phyloP scores from a whole-genome alignment of 2,113 vertebrate species.

The Brevimyrus niger region DNA sequence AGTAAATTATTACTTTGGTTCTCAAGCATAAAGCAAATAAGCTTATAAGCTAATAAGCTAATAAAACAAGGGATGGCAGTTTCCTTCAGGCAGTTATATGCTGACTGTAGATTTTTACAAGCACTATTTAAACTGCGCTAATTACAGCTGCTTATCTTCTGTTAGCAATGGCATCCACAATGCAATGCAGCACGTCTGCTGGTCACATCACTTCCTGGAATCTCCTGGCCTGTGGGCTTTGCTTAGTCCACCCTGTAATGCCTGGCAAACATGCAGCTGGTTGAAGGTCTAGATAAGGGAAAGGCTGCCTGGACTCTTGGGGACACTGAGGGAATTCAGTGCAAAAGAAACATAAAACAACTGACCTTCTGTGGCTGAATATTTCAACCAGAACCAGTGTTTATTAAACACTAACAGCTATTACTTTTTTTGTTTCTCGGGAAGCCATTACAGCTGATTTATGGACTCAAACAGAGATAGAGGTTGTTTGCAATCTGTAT shows the following conservation, averaged over 20 bases:
- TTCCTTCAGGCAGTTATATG: not conserved
- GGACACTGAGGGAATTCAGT: not conserved
- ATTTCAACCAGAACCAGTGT: not conserved
- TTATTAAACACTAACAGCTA: not conserved
- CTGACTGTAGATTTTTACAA: not conserved
- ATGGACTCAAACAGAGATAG: not conserved
- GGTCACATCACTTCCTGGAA: not conserved
- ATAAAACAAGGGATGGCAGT: not conserved
- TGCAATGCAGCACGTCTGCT: not conserved
- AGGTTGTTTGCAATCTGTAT: not conserved
- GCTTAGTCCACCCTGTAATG: not conserved
- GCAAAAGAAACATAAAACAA: not conserved
- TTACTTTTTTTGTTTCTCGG: not conserved
- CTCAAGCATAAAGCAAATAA: not conserved
- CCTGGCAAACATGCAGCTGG: not conserved
- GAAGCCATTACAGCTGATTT: not conserved
- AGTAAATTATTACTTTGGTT: not conserved
- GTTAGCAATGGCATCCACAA: not conserved
- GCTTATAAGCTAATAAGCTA: too few relatives aligned
- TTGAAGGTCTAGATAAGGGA: not conserved
- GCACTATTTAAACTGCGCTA: not conserved
- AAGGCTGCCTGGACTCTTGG: too few relatives aligned
- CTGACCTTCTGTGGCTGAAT: not conserved
- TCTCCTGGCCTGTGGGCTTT: not conserved
- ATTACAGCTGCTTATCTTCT: not conserved